These are phyloP conservation scores for Ormyrus thymus DNA, from an alignment of 2,888 invertebrate genomes.

Conservation along the genomic window DNA sequence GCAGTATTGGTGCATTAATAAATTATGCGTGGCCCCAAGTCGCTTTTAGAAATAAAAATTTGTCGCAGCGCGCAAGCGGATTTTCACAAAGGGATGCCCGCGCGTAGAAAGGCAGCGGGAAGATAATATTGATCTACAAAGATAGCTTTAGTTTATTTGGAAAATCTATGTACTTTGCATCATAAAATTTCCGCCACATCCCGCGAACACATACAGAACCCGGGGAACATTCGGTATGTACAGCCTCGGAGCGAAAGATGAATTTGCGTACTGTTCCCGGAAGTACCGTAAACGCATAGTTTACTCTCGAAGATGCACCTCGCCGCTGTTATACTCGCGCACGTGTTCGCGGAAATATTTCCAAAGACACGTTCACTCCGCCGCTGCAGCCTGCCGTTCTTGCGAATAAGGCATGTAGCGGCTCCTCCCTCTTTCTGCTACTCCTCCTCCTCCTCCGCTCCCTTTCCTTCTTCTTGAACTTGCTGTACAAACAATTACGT, in stretches of 20 bases:
- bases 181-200: neutral
- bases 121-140: neutral
- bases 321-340: neutral
- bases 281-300: slow-evolving; percentile 6
- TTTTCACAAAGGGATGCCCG: too few species aligned
- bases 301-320: slow-evolving; percentile 5
- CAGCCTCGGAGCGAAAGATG: slow-evolving; percentile 18
- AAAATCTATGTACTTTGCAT: neutral
- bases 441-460: too few species aligned
- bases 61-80: too few species aligned
- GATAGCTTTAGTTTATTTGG: neutral
- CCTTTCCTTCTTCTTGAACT: too few species aligned
- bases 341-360: slow-evolving; percentile 36
- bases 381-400: neutral
- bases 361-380: slow-evolving; percentile 10
- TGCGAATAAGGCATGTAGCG: too few species aligned
- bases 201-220: neutral
- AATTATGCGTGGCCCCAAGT: neutral
- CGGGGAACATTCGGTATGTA: neutral
- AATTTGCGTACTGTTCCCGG: slow-evolving; percentile 1
- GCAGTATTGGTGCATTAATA: neutral
- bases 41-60: too few species aligned
- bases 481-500: too few species aligned
- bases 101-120: too few species aligned
- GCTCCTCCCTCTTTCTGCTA: too few species aligned